A percentile compares a stretch with the other conserved stretches of the same genome.
phyloP scores from a whole-genome alignment of 2,888 invertebrate species.

The Chrysopilus asiliformis region DNA sequence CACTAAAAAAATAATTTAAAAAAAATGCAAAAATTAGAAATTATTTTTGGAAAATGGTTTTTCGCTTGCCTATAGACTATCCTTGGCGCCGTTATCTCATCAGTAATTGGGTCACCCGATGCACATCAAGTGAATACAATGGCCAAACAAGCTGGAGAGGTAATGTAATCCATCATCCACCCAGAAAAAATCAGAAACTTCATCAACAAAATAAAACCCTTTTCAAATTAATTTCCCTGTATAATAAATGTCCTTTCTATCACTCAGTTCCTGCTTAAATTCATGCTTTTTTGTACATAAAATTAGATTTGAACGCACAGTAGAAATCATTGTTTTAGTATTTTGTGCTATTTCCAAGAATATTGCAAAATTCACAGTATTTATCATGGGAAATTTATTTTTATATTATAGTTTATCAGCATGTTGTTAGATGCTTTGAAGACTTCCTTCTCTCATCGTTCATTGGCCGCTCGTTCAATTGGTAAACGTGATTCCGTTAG shows the following conservation, averaged over 20 bases:
- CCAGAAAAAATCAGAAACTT: constrained; percentile 7
- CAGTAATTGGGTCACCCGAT: constrained; percentile 82
- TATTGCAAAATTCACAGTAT: too few species aligned
- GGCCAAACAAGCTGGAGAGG: constrained; percentile 93
- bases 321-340: too few species aligned
- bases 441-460: constrained; percentile 85
- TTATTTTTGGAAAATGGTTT: constrained; percentile 24
- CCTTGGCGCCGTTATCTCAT: constrained; percentile 82
- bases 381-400: too few species aligned
- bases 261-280: too few species aligned
- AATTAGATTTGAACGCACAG: too few species aligned
- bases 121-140: constrained; percentile 84
- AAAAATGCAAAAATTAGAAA: too few species aligned
- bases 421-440: constrained; percentile 83
- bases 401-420: too few species aligned
- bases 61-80: constrained; percentile 66
- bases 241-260: too few species aligned
- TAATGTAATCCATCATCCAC: constrained; percentile 45
- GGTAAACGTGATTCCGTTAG: constrained; percentile 81
- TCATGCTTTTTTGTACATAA: too few species aligned
- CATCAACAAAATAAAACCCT: too few species aligned
- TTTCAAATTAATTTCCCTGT: background rate
- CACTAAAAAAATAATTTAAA: too few species aligned
- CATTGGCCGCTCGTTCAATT: constrained; percentile 67
- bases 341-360: too few species aligned